Conservation (phyloP, 2,888 invertebrate genomes). For the Corythucha ciliata region DNA sequence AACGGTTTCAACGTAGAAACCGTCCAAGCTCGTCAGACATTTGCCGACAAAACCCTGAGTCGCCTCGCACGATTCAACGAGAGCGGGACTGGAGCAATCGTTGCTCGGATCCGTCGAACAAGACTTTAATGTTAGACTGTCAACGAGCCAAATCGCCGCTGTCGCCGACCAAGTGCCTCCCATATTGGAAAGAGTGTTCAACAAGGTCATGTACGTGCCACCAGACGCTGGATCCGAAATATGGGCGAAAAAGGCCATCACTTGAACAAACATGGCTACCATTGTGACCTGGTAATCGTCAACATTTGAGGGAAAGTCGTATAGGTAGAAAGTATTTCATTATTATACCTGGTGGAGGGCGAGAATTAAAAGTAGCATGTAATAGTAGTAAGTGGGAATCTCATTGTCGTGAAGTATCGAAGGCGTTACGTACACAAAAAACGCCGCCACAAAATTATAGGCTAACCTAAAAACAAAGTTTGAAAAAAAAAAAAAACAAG, state of each 20-base stretch:
- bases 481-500: no score
- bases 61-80: no score
- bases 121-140: slow-evolving; percentile 69
- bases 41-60: no score
- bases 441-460: slow-evolving; percentile 74
- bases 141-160: slow-evolving; percentile 81
- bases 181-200: slow-evolving; percentile 91
- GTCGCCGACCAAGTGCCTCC: slow-evolving; percentile 98
- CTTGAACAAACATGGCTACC: slow-evolving; percentile 86
- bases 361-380: slow-evolving; percentile 68
- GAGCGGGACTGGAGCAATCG: slow-evolving; percentile 23
- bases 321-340: neutral
- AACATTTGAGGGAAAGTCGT: no score
- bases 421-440: slow-evolving; percentile 79
- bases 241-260: slow-evolving; percentile 96
- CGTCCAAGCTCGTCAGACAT: no score
- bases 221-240: slow-evolving; percentile 94
- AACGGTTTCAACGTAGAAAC: no score
- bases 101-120: slow-evolving; percentile 50
- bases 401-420: slow-evolving; percentile 51
- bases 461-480: slow-evolving; percentile 52
- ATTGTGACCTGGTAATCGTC: slow-evolving; percentile 9
- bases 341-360: slow-evolving; percentile 78
- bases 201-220: slow-evolving; percentile 97
- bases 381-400: slow-evolving; percentile 64